Conservation (phyloP, 2,888 invertebrate genomes). For the Eubasilissa splendida region DNA sequence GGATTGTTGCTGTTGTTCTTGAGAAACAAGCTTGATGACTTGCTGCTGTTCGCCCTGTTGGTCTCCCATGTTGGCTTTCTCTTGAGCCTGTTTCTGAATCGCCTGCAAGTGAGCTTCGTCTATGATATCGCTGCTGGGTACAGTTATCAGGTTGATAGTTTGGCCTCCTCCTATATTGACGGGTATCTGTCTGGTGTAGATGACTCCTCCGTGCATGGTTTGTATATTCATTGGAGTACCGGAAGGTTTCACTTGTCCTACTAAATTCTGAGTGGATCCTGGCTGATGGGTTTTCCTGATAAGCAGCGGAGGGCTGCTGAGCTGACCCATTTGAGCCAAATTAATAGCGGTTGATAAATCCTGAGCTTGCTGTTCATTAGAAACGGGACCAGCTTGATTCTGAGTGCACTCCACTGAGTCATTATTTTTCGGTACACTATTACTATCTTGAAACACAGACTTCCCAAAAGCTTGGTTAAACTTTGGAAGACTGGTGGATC, state of each 20-base stretch:
- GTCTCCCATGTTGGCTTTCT: slow-evolving; percentile 64
- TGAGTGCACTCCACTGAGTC: slow-evolving; percentile 42
- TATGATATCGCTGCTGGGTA: slow-evolving; percentile 69
- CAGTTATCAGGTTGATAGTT: slow-evolving; percentile 74
- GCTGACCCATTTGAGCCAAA: slow-evolving; percentile 66
- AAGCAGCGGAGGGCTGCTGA: slow-evolving; percentile 67
- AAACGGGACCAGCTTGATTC: slow-evolving; percentile 62
- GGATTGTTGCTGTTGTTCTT: slow-evolving; percentile 59
- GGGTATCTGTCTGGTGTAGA: slow-evolving; percentile 82
- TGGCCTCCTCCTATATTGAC: slow-evolving; percentile 74
- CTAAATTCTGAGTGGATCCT: slow-evolving; percentile 66
- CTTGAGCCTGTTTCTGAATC: slow-evolving; percentile 65
- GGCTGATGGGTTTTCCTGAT: slow-evolving; percentile 65
- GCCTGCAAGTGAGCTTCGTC: slow-evolving; percentile 69
- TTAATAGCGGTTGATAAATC: slow-evolving; percentile 61
- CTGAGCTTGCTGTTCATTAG: slow-evolving; percentile 60
- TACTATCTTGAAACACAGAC: slow-evolving; percentile 74
- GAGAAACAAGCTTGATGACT: slow-evolving; percentile 69
- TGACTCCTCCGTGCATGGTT: slow-evolving; percentile 79
- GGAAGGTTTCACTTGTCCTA: slow-evolving; percentile 71
- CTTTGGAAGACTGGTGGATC: slow-evolving; percentile 77
- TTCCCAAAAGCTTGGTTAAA: slow-evolving; percentile 87
- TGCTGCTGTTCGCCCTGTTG: slow-evolving; percentile 64
- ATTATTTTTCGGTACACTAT: slow-evolving; percentile 40
- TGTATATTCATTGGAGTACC: slow-evolving; percentile 74